Evolutionary conservation across 2,797 vertebrate species (phyloP).

Genomic region (Megaceryle alcyon): DNA sequence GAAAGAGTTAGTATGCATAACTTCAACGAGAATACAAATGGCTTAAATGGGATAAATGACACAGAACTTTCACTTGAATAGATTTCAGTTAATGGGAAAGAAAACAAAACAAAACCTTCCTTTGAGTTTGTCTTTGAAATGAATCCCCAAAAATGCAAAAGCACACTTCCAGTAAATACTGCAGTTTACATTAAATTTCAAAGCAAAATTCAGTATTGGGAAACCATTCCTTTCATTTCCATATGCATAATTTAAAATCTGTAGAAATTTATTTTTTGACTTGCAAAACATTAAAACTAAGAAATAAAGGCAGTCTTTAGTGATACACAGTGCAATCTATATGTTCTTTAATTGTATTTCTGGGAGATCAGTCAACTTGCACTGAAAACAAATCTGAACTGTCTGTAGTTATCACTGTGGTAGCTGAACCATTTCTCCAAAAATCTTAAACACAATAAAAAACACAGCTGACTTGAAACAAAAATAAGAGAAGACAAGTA

Average conservation of each 20-base stretch:
- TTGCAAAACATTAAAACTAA: background rate
- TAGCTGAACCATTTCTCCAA: background rate
- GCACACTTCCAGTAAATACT: background rate
- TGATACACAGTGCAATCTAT: background rate
- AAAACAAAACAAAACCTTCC: background rate
- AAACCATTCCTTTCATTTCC: rapidly evolving
- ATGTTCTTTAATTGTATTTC: background rate
- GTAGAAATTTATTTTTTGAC: background rate
- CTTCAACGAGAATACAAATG: background rate
- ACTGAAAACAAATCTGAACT: background rate
- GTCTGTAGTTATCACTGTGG: background rate
- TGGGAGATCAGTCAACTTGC: background rate
- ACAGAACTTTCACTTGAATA: background rate
- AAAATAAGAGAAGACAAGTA: background rate
- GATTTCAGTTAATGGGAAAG: background rate
- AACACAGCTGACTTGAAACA: background rate
- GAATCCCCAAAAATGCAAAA: background rate
- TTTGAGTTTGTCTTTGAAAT: background rate
- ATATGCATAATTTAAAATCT: background rate
- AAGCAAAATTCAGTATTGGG: background rate
- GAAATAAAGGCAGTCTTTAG: background rate
- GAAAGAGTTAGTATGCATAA: background rate
- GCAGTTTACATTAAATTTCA: background rate
- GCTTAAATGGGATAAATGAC: background rate
- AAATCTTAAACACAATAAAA: background rate